A percentile compares a stretch with the other conserved stretches of the same genome.
Conservation (phyloP, 2,888 invertebrate genomes). For the Ennomos fuscantarius region DNA sequence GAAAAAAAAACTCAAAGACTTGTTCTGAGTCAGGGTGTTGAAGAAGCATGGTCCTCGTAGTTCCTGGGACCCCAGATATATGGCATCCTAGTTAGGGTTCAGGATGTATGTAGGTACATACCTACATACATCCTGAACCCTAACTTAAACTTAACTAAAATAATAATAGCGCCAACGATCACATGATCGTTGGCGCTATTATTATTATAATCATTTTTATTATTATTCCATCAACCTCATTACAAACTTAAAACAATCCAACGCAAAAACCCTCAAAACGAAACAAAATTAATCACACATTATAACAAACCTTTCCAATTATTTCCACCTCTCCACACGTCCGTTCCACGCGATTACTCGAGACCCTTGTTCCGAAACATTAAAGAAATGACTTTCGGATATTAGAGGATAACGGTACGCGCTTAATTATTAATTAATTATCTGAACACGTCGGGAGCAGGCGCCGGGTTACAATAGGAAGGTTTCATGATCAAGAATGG, state of each 20-base stretch:
- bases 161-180: too few species aligned
- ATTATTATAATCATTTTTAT: too few species aligned
- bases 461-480: slow-evolving; percentile 31
- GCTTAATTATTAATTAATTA: slow-evolving; percentile 45
- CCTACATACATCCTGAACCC: too few species aligned
- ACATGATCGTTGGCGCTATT: too few species aligned
- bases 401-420: slow-evolving; percentile 36
- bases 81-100: too few species aligned
- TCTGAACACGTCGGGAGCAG: slow-evolving; percentile 38
- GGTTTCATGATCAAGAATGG: slow-evolving; percentile 29
- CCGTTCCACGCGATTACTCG: slow-evolving; percentile 35
- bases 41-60: too few species aligned
- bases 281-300: slow-evolving; percentile 28
- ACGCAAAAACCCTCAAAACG: slow-evolving; percentile 16
- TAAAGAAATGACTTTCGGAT: slow-evolving; percentile 40
- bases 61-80: too few species aligned
- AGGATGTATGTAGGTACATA: too few species aligned
- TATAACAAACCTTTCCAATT: slow-evolving; percentile 32
- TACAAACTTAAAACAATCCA: slow-evolving; percentile 10
- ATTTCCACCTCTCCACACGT: slow-evolving; percentile 31
- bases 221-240: neutral
- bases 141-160: too few species aligned
- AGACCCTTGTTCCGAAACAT: slow-evolving; percentile 31
- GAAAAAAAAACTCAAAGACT: too few species aligned
- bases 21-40: too few species aligned